phyloP scores from a whole-genome alignment of 2,797 vertebrate genomes.

The Thaleichthys pacificus region DNA sequence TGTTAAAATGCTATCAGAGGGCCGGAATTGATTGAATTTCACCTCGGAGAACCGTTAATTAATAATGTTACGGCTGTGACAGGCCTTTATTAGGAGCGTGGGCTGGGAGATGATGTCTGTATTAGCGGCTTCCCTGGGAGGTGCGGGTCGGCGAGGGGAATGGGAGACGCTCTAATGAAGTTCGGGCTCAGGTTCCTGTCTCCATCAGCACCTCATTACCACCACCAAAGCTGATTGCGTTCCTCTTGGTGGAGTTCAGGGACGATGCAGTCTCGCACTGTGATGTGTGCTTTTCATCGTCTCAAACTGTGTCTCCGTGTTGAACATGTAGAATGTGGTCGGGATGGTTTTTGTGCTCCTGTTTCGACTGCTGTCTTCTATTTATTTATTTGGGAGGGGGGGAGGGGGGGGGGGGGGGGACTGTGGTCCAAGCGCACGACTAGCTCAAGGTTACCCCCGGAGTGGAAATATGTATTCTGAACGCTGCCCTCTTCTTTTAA shows the following conservation, averaged over 20 bases:
- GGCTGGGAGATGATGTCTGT: slow-evolving; percentile 99
- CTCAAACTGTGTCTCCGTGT: background rate
- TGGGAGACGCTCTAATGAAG: slow-evolving; percentile 74
- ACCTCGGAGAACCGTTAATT: slow-evolving; percentile 99
- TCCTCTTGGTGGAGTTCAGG: too few relatives aligned
- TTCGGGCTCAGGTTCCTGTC: slow-evolving; percentile 68
- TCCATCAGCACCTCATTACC: slow-evolving; percentile 74
- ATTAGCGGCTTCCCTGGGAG: slow-evolving; percentile 84
- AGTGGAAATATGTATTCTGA: slow-evolving; percentile 50
- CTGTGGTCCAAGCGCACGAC: slow-evolving; percentile 4
- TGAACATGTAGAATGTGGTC: background rate
- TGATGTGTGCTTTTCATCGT: too few relatives aligned
- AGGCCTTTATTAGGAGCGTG: slow-evolving; percentile 98
- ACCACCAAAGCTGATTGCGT: too few relatives aligned
- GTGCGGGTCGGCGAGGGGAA: slow-evolving; percentile 77
- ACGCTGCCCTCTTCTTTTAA: slow-evolving; percentile 46
- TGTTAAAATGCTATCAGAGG: slow-evolving; percentile 96
- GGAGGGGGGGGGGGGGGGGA: background rate
- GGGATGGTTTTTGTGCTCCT: too few relatives aligned
- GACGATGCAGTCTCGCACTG: too few relatives aligned
- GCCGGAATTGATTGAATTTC: slow-evolving; percentile 99
- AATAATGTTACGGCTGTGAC: slow-evolving; percentile 99
- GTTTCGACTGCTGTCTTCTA: background rate
- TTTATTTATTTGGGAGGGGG: too few relatives aligned
- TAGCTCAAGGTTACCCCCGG: slow-evolving; percentile 56